Evolutionary conservation across 2,113 vertebrate species (phyloP).

Genomic region (Panurus biarmicus): DNA sequence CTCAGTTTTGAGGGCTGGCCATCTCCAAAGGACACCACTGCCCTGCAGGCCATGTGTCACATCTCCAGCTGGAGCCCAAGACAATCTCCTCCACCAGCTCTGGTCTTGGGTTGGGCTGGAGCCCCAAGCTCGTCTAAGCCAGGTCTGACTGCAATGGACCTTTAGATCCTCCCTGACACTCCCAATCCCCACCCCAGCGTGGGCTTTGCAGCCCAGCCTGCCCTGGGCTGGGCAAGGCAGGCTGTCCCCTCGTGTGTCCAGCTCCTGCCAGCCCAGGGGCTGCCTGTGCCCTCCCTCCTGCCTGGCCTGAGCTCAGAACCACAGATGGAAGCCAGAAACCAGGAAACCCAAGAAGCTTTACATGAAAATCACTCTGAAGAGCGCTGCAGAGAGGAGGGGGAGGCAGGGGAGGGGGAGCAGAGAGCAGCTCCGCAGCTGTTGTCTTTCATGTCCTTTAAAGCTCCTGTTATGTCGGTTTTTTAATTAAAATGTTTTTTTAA

Average conservation of each 20-base stretch:
- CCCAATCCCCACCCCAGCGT: accelerated
- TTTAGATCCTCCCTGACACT: accelerated
- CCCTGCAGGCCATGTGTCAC: not conserved
- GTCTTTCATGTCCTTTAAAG: conserved; percentile 53
- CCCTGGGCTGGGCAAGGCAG: not conserved
- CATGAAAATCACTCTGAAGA: not conserved
- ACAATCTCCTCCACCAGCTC: not conserved
- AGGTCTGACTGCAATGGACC: too few relatives aligned
- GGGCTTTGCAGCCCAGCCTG: not conserved
- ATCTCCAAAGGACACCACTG: not conserved
- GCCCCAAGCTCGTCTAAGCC: not conserved
- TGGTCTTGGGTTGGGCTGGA: not conserved
- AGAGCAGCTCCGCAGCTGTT: conserved; percentile 20
- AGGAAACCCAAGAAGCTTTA: not conserved
- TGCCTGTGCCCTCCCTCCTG: not conserved
- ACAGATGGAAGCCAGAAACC: not conserved
- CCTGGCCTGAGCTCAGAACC: not conserved
- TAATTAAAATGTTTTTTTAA: conserved; percentile 58
- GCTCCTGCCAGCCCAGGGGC: not conserved
- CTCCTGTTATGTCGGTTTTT: not conserved
- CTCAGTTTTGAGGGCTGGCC: not conserved
- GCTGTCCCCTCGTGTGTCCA: not conserved
- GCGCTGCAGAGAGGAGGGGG: not conserved
- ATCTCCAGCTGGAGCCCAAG: not conserved
- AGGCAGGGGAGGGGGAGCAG: not conserved